These are phyloP conservation scores for Pipistrellus pygmaeus DNA, from an alignment of 2,797 vertebrate genomes.

Conservation along the genomic window DNA sequence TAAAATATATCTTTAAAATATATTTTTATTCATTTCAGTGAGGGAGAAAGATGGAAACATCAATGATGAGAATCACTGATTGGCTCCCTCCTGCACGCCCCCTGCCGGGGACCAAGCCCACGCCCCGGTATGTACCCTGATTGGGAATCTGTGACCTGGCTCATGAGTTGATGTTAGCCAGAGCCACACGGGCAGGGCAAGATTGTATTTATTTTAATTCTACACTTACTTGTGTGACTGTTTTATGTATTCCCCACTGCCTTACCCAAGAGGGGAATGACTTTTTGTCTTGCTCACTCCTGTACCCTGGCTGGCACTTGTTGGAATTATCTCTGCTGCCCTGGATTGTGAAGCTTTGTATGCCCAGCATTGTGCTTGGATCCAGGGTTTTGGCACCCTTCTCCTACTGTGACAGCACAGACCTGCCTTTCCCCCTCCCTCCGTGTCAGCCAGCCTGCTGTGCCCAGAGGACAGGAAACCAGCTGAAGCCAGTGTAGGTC, in stretches of 20 bases:
- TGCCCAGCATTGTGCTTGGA: background rate
- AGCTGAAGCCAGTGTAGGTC: background rate
- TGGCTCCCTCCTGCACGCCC: too few species aligned
- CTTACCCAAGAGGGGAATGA: background rate
- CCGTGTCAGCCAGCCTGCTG: background rate
- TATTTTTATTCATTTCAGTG: too few species aligned
- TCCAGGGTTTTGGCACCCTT: background rate
- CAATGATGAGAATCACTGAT: too few species aligned
- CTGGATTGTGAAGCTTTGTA: background rate
- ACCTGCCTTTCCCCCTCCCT: background rate
- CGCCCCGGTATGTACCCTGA: too few species aligned
- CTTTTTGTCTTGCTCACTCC: background rate
- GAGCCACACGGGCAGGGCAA: too few species aligned
- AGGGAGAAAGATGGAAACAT: too few species aligned
- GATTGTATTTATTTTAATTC: background rate
- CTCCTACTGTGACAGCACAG: background rate
- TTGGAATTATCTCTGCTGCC: background rate
- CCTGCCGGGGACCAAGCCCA: too few species aligned
- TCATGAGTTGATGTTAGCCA: too few species aligned
- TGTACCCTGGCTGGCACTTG: background rate
- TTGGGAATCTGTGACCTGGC: too few species aligned
- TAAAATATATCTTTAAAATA: too few species aligned
- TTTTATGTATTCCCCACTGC: background rate
- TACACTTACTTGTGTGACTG: background rate
- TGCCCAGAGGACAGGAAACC: background rate